Evolutionary conservation across 1,140 invertebrate genomes (phyloP), one percentile per base, ranked within the genome.

Genomic region (Drosophila sp.): DNA sequence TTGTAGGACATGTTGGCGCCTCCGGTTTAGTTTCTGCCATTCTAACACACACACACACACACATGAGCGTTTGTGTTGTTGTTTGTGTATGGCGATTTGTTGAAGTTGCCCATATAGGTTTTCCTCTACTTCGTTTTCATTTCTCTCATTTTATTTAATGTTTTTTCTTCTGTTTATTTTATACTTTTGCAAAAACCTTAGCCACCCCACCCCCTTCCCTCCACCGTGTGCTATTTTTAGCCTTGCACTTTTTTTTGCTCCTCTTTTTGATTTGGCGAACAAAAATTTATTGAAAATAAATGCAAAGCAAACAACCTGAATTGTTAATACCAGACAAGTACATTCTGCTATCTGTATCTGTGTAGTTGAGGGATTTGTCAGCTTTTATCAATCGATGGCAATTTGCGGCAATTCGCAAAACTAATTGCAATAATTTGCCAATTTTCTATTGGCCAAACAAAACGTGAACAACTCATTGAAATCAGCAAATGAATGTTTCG

Each of bases 1-100:
- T 89, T 89, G 80, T 89, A 89, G 84, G 84, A 89, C 84, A 89
- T 89, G 84, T 84, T 89, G 84, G 84, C 84, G 84, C 84, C 84
- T 90, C 84, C 84, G 84, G 84, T 89, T 89, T 90, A 89, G 83
- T 85, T 85, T 80, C 41, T 30, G 60, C 67, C 64, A 70, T 38
- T 65, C 40, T 55, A 55, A 57, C 32, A 41, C 54, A 66, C 29
- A 66, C 54, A 47, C 40, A 60, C 32, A 32, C 10, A n/a, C 1
- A 66, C 54, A 70, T 38, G 66, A 71, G 57, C 47, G 44, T 57
- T 25, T 40, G 40, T 25, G n/a, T 17, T 71, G 61, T 75, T 78
- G 80, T 82, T 79, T 87, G 79, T 81, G 61, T 87, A 77, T 77
- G 73, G 79, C 71, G 79, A 87, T 86, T 86, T 82, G 79, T 82